Conservation (phyloP, 2,888 invertebrate species). For the Chromoteleia sp. region DNA sequence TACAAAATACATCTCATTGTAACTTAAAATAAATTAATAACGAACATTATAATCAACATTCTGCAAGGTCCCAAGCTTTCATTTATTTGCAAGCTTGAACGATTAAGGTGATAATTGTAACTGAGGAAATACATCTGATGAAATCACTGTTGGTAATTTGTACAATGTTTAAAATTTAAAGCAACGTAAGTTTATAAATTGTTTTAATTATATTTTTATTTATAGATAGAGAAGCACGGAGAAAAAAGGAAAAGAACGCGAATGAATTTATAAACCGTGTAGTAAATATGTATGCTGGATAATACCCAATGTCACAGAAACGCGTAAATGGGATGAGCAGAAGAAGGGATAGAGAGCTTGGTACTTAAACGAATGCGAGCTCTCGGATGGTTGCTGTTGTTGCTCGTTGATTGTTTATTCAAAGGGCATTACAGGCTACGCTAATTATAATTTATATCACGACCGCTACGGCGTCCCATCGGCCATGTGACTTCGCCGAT, state of each 20-base stretch:
- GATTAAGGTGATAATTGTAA: too few species aligned
- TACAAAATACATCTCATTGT: too few species aligned
- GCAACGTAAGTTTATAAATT: too few species aligned
- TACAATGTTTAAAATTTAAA: too few species aligned
- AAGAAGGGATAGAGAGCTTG: conserved; percentile 74
- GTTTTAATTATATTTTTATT: too few species aligned
- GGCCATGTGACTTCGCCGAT: conserved; percentile 71
- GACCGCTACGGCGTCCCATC: conserved; percentile 79
- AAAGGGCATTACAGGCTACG: conserved; percentile 81
- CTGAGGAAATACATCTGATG: too few species aligned
- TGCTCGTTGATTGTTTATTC: conserved; percentile 81
- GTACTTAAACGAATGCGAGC: conserved; percentile 77
- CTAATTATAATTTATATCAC: conserved; percentile 84
- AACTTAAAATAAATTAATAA: too few species aligned
- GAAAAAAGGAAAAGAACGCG: conserved; percentile 4
- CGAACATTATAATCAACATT: too few species aligned
- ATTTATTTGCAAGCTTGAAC: too few species aligned
- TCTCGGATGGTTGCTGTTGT: conserved; percentile 76
- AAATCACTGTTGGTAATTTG: too few species aligned
- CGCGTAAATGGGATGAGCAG: conserved; percentile 58
- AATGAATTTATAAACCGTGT: conserved; percentile 30
- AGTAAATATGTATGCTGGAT: conserved; percentile 50
- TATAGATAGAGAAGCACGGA: neutral
- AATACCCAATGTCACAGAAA: conserved; percentile 67
- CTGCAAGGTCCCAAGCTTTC: too few species aligned